These are phyloP conservation scores for Oxycera nigricornis DNA, from an alignment of 2,888 invertebrate genomes.

Conservation along the genomic window DNA sequence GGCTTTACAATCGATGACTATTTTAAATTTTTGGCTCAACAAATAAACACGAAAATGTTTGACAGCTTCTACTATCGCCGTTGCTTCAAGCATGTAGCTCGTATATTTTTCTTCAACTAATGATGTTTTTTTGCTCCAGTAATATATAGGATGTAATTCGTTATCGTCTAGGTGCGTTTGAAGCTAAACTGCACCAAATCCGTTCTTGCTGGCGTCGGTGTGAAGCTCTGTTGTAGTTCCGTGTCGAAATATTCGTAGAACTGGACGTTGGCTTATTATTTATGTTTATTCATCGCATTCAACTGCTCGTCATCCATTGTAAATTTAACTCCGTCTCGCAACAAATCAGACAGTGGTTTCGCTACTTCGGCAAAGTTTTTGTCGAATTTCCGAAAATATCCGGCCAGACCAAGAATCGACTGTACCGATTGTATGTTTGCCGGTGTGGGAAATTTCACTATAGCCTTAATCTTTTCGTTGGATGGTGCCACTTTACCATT, in stretches of 20 bases:
- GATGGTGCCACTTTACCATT: background rate
- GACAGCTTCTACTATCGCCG: background rate
- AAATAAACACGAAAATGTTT: background rate
- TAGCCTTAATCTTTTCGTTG: constrained; percentile 17
- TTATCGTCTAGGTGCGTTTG: background rate
- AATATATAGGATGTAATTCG: background rate
- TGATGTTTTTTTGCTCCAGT: background rate
- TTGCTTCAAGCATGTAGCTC: no score
- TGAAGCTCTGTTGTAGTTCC: no score
- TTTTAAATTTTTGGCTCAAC: background rate
- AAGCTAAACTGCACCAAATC: background rate
- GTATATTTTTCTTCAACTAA: background rate
- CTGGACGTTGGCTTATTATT: no score
- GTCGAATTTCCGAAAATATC: constrained; percentile 6
- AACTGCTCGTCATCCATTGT: no score
- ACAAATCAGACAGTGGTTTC: constrained; percentile 49
- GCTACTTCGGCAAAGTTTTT: constrained; percentile 44
- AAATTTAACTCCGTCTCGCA: constrained; percentile 41
- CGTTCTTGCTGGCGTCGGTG: no score
- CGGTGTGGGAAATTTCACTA: constrained; percentile 22
- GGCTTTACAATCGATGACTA: background rate
- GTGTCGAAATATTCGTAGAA: no score
- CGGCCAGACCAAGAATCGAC: constrained; percentile 20
- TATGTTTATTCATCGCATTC: no score
- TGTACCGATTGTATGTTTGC: background rate